Evolutionary conservation across 1,140 invertebrate genomes (phyloP).

Genomic region (Zaprionus ghesquierei): DNA sequence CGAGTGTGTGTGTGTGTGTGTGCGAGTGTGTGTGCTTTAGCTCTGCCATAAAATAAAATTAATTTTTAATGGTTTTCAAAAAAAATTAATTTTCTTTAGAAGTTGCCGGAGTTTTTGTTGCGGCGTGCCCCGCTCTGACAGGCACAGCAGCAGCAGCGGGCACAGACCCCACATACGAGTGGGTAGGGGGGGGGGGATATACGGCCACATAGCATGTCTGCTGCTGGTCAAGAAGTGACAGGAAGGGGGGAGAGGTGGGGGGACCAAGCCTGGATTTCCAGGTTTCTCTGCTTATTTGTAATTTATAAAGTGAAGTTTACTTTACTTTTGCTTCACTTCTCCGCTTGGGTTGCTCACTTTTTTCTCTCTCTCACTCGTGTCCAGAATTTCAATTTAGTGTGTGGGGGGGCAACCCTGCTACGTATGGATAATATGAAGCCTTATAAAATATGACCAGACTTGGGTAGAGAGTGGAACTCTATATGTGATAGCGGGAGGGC

Average conservation of each 20-base stretch:
- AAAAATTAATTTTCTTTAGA: conserved; percentile 78
- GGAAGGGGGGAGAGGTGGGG: background rate
- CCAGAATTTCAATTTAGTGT: conserved; percentile 47
- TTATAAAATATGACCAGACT: conserved; percentile 43
- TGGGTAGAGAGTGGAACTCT: background rate
- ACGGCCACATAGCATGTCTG: background rate
- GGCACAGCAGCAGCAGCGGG: conserved; percentile 7
- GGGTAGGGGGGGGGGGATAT: background rate
- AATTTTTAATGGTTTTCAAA: conserved; percentile 79
- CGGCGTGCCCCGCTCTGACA: conserved; percentile 39
- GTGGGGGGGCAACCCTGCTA: conserved; percentile 3
- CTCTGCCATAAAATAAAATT: conserved; percentile 69
- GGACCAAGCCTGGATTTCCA: background rate
- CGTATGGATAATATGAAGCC: conserved; percentile 44
- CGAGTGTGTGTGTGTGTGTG: conserved; percentile 2
- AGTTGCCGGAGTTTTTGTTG: conserved; percentile 54
- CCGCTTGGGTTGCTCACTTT: conserved; percentile 35
- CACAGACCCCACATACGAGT: background rate
- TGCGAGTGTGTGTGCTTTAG: conserved; percentile 12
- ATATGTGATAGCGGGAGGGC: background rate
- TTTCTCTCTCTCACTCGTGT: background rate
- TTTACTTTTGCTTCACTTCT: no score
- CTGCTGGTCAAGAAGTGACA: conserved; percentile 21
- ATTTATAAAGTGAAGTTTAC: conserved; percentile 75
- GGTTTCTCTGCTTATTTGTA: conserved; percentile 68